phyloP scores from a whole-genome alignment of 2,888 invertebrate species.

The Pachymerium ferrugineum region DNA sequence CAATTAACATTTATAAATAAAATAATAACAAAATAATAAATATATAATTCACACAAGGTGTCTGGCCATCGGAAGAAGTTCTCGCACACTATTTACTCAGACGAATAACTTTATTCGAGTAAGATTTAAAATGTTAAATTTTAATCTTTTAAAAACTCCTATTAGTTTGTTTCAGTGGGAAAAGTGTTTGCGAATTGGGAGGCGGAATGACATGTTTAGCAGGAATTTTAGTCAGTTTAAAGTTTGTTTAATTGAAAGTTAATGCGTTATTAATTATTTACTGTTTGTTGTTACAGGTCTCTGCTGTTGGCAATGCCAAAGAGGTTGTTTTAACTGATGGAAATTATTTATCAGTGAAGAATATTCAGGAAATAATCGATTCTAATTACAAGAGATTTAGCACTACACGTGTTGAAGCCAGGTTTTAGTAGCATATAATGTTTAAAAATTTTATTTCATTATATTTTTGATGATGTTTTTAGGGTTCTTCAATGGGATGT shows the following conservation, averaged over 20 bases:
- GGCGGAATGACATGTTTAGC: constrained; percentile 81
- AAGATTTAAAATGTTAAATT: constrained; percentile 31
- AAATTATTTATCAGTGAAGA: constrained; percentile 67
- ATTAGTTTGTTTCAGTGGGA: constrained; percentile 48
- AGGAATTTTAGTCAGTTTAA: constrained; percentile 58
- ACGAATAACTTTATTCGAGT: constrained; percentile 58
- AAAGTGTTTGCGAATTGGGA: constrained; percentile 68
- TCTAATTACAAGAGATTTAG: constrained; percentile 31
- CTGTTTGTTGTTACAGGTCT: constrained; percentile 40
- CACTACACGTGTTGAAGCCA: not conserved
- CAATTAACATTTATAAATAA: too few relatives aligned
- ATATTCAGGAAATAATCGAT: constrained; percentile 39
- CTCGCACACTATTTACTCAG: constrained; percentile 62
- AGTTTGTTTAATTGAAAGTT: not conserved
- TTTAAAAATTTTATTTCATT: not conserved
- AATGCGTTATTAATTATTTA: not conserved
- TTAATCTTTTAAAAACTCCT: constrained; percentile 14
- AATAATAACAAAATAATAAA: too few relatives aligned
- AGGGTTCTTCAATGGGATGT: not conserved
- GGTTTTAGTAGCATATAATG: not conserved
- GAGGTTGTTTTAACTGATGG: constrained; percentile 70
- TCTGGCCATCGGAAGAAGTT: constrained; percentile 74
- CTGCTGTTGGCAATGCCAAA: constrained; percentile 60
- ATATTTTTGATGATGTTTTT: not conserved
- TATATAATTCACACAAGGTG: constrained; percentile 44